phyloP scores from a whole-genome alignment of 2,888 invertebrate genomes.

The Aethes cnicana region DNA sequence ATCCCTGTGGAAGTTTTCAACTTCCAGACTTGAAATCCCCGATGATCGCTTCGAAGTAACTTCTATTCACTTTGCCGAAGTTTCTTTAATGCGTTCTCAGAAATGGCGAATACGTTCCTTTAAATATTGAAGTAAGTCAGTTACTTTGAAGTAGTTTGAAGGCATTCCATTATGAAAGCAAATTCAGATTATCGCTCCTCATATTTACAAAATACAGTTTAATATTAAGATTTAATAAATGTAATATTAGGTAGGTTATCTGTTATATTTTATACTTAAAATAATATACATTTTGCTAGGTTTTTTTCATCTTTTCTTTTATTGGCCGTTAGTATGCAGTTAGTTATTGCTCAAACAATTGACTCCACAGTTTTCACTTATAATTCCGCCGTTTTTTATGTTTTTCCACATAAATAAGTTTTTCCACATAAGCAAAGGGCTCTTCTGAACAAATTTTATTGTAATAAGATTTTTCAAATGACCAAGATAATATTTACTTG shows the following conservation, averaged over 20 bases:
- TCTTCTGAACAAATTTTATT: no score
- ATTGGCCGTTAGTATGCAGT: background rate
- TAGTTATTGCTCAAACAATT: conserved; percentile 10
- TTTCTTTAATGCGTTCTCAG: background rate
- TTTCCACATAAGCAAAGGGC: no score
- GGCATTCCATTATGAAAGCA: no score
- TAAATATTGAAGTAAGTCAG: background rate
- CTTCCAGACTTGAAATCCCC: conserved; percentile 8
- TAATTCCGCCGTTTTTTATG: conserved; percentile 6
- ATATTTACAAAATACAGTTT: no score
- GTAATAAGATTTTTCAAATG: no score
- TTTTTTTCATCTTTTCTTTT: background rate
- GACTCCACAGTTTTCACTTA: conserved; percentile 5
- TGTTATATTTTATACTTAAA: no score
- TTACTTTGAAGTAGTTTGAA: background rate
- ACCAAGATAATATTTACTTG: no score
- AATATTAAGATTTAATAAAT: no score
- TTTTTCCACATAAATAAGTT: no score
- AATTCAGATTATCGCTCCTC: no score
- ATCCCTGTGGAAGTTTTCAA: conserved; percentile 4
- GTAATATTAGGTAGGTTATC: no score
- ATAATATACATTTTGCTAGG: no score
- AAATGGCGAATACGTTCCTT: conserved; percentile 1
- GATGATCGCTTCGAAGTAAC: conserved; percentile 4
- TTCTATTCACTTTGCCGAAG: conserved; percentile 10